phyloP scores from a whole-genome alignment of 2,113 vertebrate genomes.

The Phalacrocorax aristotelis region DNA sequence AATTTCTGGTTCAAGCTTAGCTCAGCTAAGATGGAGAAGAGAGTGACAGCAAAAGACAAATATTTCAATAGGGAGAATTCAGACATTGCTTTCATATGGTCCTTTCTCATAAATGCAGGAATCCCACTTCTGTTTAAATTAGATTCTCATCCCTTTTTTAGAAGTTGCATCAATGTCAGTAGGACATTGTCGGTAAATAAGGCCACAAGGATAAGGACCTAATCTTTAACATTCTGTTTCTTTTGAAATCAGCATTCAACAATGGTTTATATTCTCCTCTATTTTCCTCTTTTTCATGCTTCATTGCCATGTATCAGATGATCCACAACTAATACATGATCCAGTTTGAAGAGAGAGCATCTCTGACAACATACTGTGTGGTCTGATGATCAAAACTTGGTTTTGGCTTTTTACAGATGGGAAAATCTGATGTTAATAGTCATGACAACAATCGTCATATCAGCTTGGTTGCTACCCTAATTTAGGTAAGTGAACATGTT shows the following conservation, averaged over 20 bases:
- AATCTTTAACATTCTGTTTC: background rate
- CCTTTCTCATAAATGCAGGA: background rate
- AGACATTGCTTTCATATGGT: background rate
- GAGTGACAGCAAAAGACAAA: background rate
- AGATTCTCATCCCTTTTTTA: background rate
- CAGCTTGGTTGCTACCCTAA: background rate
- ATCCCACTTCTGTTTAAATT: background rate
- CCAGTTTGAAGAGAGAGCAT: background rate
- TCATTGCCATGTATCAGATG: background rate
- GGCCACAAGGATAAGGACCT: background rate
- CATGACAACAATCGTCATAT: background rate
- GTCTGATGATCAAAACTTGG: background rate
- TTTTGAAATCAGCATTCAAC: background rate
- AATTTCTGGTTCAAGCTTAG: background rate
- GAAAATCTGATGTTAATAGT: background rate
- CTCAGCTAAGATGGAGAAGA: background rate
- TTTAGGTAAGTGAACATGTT: background rate
- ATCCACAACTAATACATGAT: background rate
- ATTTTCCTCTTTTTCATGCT: background rate
- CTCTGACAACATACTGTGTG: background rate
- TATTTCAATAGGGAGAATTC: background rate
- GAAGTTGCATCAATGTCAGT: background rate
- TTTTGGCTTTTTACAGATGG: background rate
- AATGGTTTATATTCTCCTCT: background rate
- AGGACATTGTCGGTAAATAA: background rate